Evolutionary conservation across 2,113 vertebrate genomes (phyloP).

Genomic region (Felis chaus): DNA sequence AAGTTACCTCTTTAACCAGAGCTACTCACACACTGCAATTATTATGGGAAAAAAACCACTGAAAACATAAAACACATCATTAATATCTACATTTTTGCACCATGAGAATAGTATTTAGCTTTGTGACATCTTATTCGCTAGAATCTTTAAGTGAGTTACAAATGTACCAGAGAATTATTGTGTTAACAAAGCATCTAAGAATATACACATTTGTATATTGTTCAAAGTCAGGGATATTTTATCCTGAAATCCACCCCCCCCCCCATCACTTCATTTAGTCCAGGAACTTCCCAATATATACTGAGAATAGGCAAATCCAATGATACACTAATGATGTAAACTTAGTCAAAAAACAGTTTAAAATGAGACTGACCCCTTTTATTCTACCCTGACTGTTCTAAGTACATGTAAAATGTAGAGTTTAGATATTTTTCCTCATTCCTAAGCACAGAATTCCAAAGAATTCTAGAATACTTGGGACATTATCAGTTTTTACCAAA

Average conservation of each 20-base stretch:
- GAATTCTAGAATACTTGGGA: background rate
- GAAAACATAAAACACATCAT: conserved; percentile 11
- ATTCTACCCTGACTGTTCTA: background rate
- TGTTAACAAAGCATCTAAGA: background rate
- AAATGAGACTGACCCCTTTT: background rate
- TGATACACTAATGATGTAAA: background rate
- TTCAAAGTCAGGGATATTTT: background rate
- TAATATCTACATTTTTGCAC: background rate
- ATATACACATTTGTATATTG: background rate
- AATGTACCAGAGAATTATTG: background rate
- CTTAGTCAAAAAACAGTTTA: background rate
- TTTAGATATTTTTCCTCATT: background rate
- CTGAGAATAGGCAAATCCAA: background rate
- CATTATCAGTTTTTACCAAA: background rate
- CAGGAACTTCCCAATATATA: background rate
- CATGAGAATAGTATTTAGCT: background rate
- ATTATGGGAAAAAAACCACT: background rate
- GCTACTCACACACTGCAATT: background rate
- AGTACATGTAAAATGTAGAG: background rate
- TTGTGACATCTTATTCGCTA: background rate
- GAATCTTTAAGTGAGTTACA: background rate
- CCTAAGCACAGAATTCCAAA: background rate
- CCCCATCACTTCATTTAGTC: background rate
- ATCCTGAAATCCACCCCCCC: background rate
- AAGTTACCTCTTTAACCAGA: background rate